Conservation (phyloP, 2,888 invertebrate genomes). For the Phyllotreta cruciferae region DNA sequence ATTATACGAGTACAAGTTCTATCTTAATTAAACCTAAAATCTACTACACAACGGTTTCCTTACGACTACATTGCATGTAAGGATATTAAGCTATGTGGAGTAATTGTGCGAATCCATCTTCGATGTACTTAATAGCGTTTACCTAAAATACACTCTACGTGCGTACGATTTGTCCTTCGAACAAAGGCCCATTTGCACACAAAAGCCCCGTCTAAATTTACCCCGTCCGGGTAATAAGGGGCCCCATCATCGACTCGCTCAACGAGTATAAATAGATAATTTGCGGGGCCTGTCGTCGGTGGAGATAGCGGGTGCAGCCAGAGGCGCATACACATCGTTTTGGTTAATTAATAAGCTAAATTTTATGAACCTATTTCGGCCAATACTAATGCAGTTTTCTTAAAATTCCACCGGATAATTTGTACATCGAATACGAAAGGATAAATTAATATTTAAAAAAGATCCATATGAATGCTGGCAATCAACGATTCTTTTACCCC, state of each 20-base stretch:
- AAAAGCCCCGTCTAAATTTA: conserved; percentile 31
- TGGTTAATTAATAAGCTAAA: not conserved
- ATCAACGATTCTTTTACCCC: too few species aligned
- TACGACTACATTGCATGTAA: not conserved
- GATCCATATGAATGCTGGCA: too few species aligned
- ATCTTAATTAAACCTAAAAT: too few species aligned
- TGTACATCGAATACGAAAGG: too few species aligned
- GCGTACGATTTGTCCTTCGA: conserved; percentile 27
- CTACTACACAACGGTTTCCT: too few species aligned
- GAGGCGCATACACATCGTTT: conserved; percentile 1
- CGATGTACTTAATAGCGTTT: conserved; percentile 14
- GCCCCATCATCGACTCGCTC: conserved; percentile 27
- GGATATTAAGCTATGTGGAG: not conserved
- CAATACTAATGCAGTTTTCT: too few species aligned
- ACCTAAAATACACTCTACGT: conserved; percentile 24
- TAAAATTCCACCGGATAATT: too few species aligned
- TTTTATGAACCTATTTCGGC: too few species aligned
- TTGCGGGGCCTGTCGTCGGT: conserved; percentile 18
- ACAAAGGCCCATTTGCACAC: conserved; percentile 25
- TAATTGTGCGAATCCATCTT: conserved; percentile 10
- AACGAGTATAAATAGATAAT: conserved; percentile 31
- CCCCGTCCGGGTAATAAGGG: conserved; percentile 22
- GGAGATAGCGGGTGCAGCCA: conserved; percentile 4
- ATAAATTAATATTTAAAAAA: too few species aligned
- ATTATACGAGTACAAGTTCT: too few species aligned